These are phyloP conservation scores for Pagrus major DNA, from an alignment of 2,113 vertebrate genomes.

Conservation along the genomic window DNA sequence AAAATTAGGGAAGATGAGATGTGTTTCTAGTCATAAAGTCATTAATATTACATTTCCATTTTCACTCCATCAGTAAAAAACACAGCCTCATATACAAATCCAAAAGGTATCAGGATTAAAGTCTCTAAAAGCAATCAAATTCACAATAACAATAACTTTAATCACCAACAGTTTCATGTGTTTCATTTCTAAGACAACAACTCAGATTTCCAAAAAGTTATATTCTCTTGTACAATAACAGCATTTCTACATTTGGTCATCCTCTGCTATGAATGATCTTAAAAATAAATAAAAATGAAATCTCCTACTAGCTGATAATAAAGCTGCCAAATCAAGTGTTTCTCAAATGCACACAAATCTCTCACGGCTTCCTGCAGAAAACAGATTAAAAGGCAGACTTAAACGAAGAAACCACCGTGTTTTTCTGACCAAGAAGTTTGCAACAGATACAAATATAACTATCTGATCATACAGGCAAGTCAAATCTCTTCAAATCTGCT, in stretches of 20 bases:
- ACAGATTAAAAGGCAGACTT: too few species aligned
- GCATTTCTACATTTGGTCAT: background rate
- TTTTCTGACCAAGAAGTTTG: too few species aligned
- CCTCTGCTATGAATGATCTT: too few species aligned
- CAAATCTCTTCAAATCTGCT: too few species aligned
- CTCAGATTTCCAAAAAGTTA: background rate
- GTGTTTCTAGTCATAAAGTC: background rate
- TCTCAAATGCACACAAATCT: too few species aligned
- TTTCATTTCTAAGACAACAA: background rate
- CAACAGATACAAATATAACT: too few species aligned
- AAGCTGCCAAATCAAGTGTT: too few species aligned
- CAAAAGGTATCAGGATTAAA: background rate
- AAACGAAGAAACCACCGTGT: too few species aligned
- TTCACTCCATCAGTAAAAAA: conserved; percentile 1
- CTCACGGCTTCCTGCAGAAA: too few species aligned
- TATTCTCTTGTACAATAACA: background rate
- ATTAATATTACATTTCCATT: background rate
- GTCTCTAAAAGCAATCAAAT: background rate
- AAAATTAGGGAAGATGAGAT: background rate
- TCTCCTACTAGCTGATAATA: too few species aligned
- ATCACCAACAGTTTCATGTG: background rate
- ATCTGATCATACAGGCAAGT: too few species aligned
- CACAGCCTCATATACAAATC: background rate
- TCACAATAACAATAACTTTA: background rate
- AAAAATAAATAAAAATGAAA: too few species aligned